Evolutionary conservation across 2,113 vertebrate species (phyloP).

Genomic region (Sprattus sprattus): DNA sequence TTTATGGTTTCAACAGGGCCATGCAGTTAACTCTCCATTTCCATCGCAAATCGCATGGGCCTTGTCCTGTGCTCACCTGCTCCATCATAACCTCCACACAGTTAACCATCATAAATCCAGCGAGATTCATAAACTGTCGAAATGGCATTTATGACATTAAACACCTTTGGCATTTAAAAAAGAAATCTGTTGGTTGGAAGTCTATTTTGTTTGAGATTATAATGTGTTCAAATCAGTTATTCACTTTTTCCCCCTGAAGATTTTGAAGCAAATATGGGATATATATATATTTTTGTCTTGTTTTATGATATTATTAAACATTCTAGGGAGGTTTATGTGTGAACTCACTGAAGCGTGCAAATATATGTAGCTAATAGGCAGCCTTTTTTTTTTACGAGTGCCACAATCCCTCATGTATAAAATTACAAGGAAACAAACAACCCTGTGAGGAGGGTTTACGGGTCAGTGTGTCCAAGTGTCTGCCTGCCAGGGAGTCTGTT

Average conservation of each 20-base stretch:
- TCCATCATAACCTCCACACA: slow-evolving; percentile 55
- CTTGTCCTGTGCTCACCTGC: not conserved
- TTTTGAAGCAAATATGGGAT: not conserved
- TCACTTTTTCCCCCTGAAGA: not conserved
- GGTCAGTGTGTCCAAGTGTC: slow-evolving; percentile 17
- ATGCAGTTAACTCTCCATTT: slow-evolving; percentile 2
- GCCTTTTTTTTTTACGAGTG: slow-evolving; percentile 14
- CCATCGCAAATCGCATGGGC: not conserved
- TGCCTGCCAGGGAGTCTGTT: slow-evolving; percentile 1
- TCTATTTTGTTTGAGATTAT: slow-evolving; percentile 8
- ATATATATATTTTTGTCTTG: not conserved
- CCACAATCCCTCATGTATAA: slow-evolving; percentile 38
- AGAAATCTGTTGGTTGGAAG: not conserved
- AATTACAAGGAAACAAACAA: slow-evolving; percentile 52
- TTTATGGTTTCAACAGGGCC: slow-evolving; percentile 16
- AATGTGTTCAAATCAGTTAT: not conserved
- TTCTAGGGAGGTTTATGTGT: slow-evolving; percentile 19
- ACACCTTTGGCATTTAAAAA: slow-evolving; percentile 36
- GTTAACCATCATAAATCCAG: slow-evolving; percentile 70
- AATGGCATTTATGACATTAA: slow-evolving; percentile 69
- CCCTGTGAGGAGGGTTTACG: slow-evolving; percentile 26
- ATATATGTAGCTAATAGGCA: slow-evolving; percentile 25
- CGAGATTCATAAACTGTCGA: slow-evolving; percentile 71
- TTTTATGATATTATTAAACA: slow-evolving; percentile 4
- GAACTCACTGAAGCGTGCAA: slow-evolving; percentile 38